Evolutionary conservation across 2,888 invertebrate species (phyloP).

Genomic region (Cantharis lateralis): DNA sequence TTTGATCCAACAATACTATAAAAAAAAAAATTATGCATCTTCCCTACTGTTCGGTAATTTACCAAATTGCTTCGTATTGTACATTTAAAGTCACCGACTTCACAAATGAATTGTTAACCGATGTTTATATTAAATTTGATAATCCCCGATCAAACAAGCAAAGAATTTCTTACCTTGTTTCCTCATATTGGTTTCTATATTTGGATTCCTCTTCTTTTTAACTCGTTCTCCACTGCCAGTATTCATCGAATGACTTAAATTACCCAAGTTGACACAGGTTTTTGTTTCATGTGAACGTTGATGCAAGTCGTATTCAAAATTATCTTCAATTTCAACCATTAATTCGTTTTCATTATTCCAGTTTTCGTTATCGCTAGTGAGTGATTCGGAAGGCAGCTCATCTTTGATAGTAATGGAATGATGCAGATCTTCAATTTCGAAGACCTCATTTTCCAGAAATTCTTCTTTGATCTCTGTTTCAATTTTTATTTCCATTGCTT

Average conservation of each 20-base stretch:
- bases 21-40: no score
- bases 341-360: background rate
- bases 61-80: no score
- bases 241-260: background rate
- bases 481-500: background rate
- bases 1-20: no score
- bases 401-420: background rate
- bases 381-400: background rate
- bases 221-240: background rate
- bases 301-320: background rate
- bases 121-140: background rate
- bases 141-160: background rate
- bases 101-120: background rate
- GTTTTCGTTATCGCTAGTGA: background rate
- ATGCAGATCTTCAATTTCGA: background rate
- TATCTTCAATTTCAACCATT: background rate
- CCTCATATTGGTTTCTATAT: background rate
- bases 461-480: background rate
- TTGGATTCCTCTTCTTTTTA: no score
- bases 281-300: background rate
- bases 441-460: background rate
- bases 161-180: background rate
- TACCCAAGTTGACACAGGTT: no score
- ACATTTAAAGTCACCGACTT: no score
- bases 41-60: no score